phyloP scores from a whole-genome alignment of 2,113 vertebrate genomes.

The Eurypyga helias region DNA sequence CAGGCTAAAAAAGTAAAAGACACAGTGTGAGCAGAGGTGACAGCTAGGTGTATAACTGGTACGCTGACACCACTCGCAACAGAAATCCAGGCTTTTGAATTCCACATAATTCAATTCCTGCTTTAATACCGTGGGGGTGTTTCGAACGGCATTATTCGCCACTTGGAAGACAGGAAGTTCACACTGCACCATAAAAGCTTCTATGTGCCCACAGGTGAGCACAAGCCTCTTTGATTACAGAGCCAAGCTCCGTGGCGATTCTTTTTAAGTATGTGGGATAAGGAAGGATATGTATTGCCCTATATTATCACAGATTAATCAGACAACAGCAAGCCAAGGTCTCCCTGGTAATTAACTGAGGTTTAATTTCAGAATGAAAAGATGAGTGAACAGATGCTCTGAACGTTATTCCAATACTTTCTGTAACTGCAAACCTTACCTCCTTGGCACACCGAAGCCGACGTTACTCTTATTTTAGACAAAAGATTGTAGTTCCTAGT shows the following conservation, averaged over 20 bases:
- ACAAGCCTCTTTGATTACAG: neutral
- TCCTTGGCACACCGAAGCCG: neutral
- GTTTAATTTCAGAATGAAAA: neutral
- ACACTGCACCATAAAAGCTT: neutral
- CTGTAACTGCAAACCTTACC: neutral
- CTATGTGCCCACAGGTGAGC: neutral
- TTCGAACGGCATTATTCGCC: neutral
- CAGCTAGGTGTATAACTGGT: neutral
- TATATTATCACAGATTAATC: conserved; percentile 13
- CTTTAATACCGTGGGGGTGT: neutral
- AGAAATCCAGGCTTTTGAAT: neutral
- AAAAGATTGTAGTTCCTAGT: neutral
- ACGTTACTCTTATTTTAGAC: neutral
- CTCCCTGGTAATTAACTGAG: neutral
- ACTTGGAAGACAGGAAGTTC: neutral
- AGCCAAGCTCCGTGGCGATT: neutral
- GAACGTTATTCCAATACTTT: neutral
- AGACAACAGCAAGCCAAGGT: neutral
- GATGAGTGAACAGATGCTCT: neutral
- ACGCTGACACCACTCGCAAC: neutral
- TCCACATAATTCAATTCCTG: neutral
- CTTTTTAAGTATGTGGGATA: neutral
- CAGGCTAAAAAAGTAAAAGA: neutral
- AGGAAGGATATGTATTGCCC: neutral
- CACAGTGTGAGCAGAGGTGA: neutral